Conservation (phyloP, 2,888 invertebrate species). For the Leptothorax acervorum region DNA sequence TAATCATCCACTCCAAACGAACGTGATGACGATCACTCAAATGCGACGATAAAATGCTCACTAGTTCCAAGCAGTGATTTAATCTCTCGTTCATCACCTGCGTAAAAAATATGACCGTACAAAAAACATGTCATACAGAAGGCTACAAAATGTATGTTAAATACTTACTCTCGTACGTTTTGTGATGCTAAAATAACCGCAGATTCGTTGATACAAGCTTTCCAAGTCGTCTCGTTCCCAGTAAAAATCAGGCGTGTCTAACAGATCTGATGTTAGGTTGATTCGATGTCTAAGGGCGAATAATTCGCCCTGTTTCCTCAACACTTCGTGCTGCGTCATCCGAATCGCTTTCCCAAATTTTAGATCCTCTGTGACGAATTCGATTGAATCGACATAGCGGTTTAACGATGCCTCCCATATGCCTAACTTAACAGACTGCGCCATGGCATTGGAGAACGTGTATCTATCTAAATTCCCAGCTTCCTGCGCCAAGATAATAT, state of each 20-base stretch:
- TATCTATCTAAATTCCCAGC: conserved; percentile 93
- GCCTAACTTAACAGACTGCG: conserved; percentile 96
- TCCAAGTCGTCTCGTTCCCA: conserved; percentile 98
- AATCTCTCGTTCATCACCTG: conserved; percentile 98
- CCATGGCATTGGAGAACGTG: conserved; percentile 97
- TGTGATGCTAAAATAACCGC: conserved; percentile 93
- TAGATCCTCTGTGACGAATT: conserved; percentile 92
- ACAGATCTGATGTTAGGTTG: conserved; percentile 96
- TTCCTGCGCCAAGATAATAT: conserved; percentile 87
- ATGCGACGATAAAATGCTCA: conserved; percentile 95
- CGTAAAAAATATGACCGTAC: conserved; percentile 70
- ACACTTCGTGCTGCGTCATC: conserved; percentile 90
- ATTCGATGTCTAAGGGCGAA: conserved; percentile 95
- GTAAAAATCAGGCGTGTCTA: conserved; percentile 99
- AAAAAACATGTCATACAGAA: neutral
- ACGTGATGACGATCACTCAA: conserved; percentile 97
- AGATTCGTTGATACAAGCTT: conserved; percentile 92
- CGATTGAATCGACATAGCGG: conserved; percentile 93
- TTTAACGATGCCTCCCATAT: conserved; percentile 97
- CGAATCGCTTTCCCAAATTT: conserved; percentile 91
- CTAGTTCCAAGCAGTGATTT: conserved; percentile 96
- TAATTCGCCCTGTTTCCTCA: conserved; percentile 94
- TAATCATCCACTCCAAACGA: conserved; percentile 98
- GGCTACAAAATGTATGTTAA: neutral
- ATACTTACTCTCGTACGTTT: conserved; percentile 92